A percentile compares a stretch with the other conserved stretches of the same genome.
Evolutionary conservation across 2,888 invertebrate species (phyloP).

Genomic region (Petrophora chlorosata): DNA sequence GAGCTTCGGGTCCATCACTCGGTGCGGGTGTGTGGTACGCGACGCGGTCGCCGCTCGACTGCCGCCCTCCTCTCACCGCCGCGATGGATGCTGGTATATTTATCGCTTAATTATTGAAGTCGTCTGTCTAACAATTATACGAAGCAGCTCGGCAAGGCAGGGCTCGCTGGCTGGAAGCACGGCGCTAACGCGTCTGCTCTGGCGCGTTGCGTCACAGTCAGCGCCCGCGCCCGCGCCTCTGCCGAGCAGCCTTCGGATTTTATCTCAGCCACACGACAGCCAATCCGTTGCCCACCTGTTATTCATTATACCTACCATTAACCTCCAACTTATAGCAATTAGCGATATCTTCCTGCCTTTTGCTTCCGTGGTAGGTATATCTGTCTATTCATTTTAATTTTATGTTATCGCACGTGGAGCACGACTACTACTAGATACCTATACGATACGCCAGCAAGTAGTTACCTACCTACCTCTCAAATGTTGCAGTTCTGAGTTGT

Average conservation of each 20-base stretch:
- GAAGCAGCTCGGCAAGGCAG: constrained; percentile 67
- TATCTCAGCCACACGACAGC: constrained; percentile 59
- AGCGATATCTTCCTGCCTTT: constrained; percentile 64
- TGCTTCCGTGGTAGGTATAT: constrained; percentile 61
- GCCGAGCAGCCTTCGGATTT: constrained; percentile 63
- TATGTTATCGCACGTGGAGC: no score
- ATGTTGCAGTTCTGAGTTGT: no score
- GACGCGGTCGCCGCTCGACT: constrained; percentile 79
- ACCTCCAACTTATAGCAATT: constrained; percentile 68
- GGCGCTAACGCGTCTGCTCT: constrained; percentile 77
- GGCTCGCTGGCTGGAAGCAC: constrained; percentile 62
- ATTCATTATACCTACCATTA: constrained; percentile 67
- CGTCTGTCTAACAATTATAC: constrained; percentile 78
- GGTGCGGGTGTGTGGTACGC: constrained; percentile 74
- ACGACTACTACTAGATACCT: no score
- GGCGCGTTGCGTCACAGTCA: constrained; percentile 69
- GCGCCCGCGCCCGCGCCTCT: constrained; percentile 38
- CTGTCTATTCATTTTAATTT: constrained; percentile 7
- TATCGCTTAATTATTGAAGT: constrained; percentile 83
- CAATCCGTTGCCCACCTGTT: constrained; percentile 66
- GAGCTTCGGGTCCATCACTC: constrained; percentile 74
- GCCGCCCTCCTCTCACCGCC: constrained; percentile 78
- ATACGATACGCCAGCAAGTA: no score
- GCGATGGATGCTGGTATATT: constrained; percentile 74
- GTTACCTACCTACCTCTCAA: no score